Base-by-base conservation (phyloP, 2,113 vertebrate genomes). In the Gymnarchus niloticus region DNA sequence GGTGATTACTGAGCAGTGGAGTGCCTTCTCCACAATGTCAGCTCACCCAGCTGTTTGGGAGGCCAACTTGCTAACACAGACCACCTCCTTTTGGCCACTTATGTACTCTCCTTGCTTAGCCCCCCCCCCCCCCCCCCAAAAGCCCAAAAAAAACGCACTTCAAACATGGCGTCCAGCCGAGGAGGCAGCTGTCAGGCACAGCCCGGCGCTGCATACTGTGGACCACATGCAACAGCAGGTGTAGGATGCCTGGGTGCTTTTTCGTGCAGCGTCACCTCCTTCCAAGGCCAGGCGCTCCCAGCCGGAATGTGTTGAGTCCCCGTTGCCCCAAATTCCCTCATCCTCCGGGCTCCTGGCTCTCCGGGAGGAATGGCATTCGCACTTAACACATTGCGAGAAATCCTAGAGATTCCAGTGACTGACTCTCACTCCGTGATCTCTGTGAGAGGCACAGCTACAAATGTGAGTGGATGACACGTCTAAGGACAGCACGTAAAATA, bases 101-200 rank as follows among this genome's bases (percentile, higher is more conserved):
- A 19, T 49, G 17, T 80, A 21, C 76, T 49, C n/a, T 4, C n/a
- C n/a, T n/a, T n/a, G n/a, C n/a, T n/a, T n/a, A n/a, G n/a, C n/a
- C n/a, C 57, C 23, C 17, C 6, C 6, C 23, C 10, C 83, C 84
- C 54, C 25, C 12, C 56, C 23, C 25, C 28, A 33, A 2, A 48
- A 2, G 1, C 44, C 23, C 3, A 44, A 78, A 23, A 78, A 41
- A 44, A 21, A 23, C 7, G 21, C 37, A 25, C 37, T 46, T 19
- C 84, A 85, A 9, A 56, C 73, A 57, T 48, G 8, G n/a, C 41
- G 5, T 23, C 56, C 80, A 88, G 83, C 54, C 19, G 59, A 86
- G 87, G 87, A 61, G 81, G 78, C 87, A 91, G 91, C 90, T 90
- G 90, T n/a, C 41, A 89, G 61, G 80, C 56, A 83, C 2, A 19